Conservation (phyloP, 2,797 vertebrate genomes). For the Aselliscus stoliczkanus region DNA sequence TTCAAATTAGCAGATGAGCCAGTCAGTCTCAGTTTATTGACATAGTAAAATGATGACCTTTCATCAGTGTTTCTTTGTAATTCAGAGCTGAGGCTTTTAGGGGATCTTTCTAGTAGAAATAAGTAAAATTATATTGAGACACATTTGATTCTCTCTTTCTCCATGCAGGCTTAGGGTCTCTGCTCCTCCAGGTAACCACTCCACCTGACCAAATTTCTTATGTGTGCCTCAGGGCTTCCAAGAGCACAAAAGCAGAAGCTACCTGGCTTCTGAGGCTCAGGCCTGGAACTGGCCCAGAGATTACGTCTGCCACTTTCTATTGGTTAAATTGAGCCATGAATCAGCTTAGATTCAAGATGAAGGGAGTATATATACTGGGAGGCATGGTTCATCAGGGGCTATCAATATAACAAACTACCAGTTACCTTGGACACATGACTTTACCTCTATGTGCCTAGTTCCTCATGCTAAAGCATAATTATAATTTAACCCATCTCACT, state of each 20-base stretch:
- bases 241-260: background rate
- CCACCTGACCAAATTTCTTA: background rate
- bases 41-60: background rate
- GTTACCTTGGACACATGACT: no score
- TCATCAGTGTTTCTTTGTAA: background rate
- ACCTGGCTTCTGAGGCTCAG: background rate
- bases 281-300: background rate
- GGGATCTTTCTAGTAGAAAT: background rate
- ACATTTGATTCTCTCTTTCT: background rate
- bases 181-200: background rate
- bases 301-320: background rate
- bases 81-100: background rate
- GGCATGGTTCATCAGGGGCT: background rate
- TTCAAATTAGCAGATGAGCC: background rate
- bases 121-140: background rate
- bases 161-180: background rate
- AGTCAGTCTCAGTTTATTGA: background rate
- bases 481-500: background rate
- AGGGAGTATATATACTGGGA: background rate
- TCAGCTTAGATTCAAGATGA: background rate
- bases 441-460: background rate
- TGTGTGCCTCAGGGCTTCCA: background rate
- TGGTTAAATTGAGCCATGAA: background rate
- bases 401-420: background rate
- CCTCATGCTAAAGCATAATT: background rate